Conservation (phyloP, 2,888 invertebrate species). For the Mamestra brassicae region DNA sequence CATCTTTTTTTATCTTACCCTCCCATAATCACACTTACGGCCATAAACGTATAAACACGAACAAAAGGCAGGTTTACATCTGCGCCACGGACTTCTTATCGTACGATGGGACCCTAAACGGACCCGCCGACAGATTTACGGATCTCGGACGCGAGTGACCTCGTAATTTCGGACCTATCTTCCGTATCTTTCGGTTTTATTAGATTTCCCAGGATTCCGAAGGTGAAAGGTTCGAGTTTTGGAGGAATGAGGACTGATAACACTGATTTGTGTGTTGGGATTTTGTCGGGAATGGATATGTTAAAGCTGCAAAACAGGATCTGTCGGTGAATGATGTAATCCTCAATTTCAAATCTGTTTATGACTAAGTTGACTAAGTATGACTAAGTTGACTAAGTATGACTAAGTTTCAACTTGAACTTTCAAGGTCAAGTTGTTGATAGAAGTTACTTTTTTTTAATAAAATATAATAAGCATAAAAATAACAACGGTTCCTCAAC, state of each 20-base stretch:
- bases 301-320: neutral
- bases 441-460: too few relatives aligned
- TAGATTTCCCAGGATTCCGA: conserved; percentile 64
- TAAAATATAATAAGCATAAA: too few relatives aligned
- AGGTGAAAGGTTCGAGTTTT: conserved; percentile 67
- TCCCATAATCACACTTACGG: conserved; percentile 26
- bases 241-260: conserved; percentile 66
- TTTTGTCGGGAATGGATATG: conserved; percentile 25
- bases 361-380: too few relatives aligned
- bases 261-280: conserved; percentile 59
- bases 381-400: too few relatives aligned
- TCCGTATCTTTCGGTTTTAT: conserved; percentile 68
- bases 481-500: too few relatives aligned
- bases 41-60: conserved; percentile 55
- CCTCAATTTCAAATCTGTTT: too few relatives aligned
- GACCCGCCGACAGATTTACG: conserved; percentile 70
- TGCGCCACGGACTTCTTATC: conserved; percentile 62
- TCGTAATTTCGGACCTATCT: conserved; percentile 68
- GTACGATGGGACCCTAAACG: conserved; percentile 58
- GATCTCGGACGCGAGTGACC: conserved; percentile 68
- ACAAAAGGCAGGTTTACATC: conserved; percentile 58
- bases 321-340: neutral
- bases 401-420: too few relatives aligned
- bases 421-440: too few relatives aligned
- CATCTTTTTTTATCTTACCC: conserved; percentile 36